These are phyloP conservation scores for Ooceraea biroi DNA, from an alignment of 1,140 invertebrate species.

Conservation along the genomic window DNA sequence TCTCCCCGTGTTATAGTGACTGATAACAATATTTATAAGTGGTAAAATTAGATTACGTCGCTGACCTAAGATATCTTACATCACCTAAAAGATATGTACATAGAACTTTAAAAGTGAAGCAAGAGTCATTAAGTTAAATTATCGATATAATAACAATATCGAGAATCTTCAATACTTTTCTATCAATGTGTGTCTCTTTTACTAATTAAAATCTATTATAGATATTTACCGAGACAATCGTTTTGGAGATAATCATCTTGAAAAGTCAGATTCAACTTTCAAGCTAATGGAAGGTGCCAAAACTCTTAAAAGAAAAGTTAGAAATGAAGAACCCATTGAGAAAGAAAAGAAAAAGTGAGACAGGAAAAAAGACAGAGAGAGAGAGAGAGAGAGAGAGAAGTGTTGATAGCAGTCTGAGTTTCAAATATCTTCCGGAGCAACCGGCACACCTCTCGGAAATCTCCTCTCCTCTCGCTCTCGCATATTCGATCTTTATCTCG, in stretches of 20 bases:
- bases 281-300: neutral
- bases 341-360: neutral
- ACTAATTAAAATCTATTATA: too few species aligned
- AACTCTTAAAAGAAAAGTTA: neutral
- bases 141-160: too few species aligned
- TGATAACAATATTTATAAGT: neutral
- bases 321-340: neutral
- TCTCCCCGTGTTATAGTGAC: too few species aligned
- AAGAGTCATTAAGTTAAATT: too few species aligned
- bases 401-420: neutral
- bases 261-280: too few species aligned
- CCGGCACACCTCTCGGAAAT: neutral
- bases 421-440: neutral
- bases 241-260: too few species aligned
- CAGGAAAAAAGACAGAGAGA: too few species aligned
- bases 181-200: too few species aligned
- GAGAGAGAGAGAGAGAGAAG: too few species aligned
- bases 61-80: neutral
- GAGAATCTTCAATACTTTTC: too few species aligned
- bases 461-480: neutral
- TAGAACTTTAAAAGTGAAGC: too few species aligned
- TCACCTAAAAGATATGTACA: neutral
- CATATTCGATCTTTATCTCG: constrained; percentile 39
- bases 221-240: too few species aligned
- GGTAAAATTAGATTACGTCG: neutral